phyloP scores from a whole-genome alignment of 2,888 invertebrate genomes.

The Adineta ricciae region DNA sequence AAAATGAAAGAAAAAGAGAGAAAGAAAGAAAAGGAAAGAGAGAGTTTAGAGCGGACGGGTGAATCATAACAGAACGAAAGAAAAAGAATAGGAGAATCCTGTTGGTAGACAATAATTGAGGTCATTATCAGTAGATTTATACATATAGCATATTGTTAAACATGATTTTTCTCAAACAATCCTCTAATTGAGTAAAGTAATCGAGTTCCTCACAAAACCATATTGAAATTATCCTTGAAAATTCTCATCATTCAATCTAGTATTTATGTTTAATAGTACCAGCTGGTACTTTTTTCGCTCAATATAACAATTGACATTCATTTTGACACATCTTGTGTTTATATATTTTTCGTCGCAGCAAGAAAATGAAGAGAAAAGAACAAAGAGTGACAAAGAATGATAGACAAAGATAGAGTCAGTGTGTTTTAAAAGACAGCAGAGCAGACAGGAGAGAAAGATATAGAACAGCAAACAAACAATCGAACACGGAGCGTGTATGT shows the following conservation, averaged over 20 bases:
- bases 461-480: slow-evolving; percentile 7
- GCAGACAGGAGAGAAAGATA: background rate
- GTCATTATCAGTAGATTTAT: background rate
- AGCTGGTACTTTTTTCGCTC: no score
- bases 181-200: no score
- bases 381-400: background rate
- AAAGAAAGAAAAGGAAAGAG: background rate
- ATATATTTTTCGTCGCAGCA: slow-evolving; percentile 12
- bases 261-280: no score
- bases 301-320: background rate
- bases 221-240: no score
- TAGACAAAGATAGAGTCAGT: background rate
- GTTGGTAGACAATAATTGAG: background rate
- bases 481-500: background rate
- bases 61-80: background rate
- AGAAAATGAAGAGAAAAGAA: background rate
- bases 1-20: background rate
- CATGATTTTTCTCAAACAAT: background rate
- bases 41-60: background rate
- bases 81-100: background rate
- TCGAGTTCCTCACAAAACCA: no score
- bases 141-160: background rate
- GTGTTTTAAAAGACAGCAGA: slow-evolving; percentile 12
- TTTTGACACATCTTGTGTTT: slow-evolving; percentile 9
- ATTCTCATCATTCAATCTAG: no score